Percentiles rank a stretch among this genome's conserved stretches.
These are phyloP conservation scores for Hydraecia micacea DNA, from an alignment of 2,888 invertebrate species.

Conservation along the genomic window DNA sequence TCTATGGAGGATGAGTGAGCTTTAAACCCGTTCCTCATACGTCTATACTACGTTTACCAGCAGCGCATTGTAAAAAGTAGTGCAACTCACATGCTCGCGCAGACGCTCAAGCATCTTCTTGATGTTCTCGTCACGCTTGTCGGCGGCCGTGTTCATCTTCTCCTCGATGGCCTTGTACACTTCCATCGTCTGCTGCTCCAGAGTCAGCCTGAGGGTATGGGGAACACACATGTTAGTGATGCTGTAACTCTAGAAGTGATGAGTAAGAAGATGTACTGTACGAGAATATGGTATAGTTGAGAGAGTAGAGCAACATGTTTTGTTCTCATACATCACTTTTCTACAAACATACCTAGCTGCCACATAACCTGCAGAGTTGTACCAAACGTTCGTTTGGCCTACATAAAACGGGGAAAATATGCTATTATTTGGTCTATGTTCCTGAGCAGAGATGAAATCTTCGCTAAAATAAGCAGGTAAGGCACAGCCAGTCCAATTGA, in stretches of 20 bases:
- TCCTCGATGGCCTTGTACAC: constrained; percentile 96
- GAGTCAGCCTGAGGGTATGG: constrained; percentile 89
- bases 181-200: constrained; percentile 96
- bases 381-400: neutral
- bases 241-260: neutral
- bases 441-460: neutral
- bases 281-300: neutral
- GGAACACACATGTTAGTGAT: neutral
- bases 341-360: neutral
- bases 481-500: neutral
- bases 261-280: neutral
- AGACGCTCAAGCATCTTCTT: constrained; percentile 97
- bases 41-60: neutral
- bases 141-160: constrained; percentile 96
- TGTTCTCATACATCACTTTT: neutral
- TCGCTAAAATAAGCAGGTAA: neutral
- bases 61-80: neutral
- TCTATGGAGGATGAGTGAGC: neutral
- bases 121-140: constrained; percentile 97
- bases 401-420: neutral
- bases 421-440: neutral
- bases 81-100: constrained; percentile 94
- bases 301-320: neutral
- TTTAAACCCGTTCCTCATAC: neutral
- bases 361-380: neutral